Conservation (phyloP, 1,140 invertebrate genomes). For the Drosophila bocqueti region DNA sequence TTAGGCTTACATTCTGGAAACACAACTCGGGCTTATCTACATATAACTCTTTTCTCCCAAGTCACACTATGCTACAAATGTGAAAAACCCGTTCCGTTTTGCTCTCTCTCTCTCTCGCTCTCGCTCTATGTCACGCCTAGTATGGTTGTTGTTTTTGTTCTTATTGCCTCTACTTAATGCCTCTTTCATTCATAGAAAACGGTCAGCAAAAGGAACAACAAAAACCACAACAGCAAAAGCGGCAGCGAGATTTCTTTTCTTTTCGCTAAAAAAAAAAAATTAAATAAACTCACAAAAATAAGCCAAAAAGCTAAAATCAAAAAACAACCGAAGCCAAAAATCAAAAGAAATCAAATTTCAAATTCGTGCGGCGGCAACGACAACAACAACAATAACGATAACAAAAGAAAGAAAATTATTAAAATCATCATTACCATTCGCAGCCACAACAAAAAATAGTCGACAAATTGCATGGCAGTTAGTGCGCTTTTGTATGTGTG, state of each 20-base stretch:
- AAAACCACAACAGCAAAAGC: slow-evolving; percentile 19
- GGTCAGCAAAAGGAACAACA: slow-evolving; percentile 38
- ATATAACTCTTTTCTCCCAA: slow-evolving; percentile 20
- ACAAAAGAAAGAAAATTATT: slow-evolving; percentile 39
- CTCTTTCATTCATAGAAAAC: slow-evolving; percentile 50
- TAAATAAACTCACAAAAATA: background rate
- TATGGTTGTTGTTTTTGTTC: slow-evolving; percentile 20
- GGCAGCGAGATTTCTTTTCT: slow-evolving; percentile 41
- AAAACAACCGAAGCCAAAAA: slow-evolving; percentile 33
- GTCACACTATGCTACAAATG: slow-evolving; percentile 36
- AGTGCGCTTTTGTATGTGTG: slow-evolving; percentile 7
- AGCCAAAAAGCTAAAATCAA: slow-evolving; percentile 19
- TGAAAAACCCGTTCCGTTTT: slow-evolving; percentile 37
- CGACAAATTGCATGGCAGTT: slow-evolving; percentile 33
- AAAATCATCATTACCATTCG: slow-evolving; percentile 32
- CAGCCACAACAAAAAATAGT: slow-evolving; percentile 23
- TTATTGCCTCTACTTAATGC: slow-evolving; percentile 29
- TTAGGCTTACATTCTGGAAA: slow-evolving; percentile 30
- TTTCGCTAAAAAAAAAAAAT: slow-evolving; percentile 38
- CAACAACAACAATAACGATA: slow-evolving; percentile 8
- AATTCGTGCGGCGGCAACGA: slow-evolving; percentile 35
- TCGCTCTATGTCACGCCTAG: slow-evolving; percentile 30
- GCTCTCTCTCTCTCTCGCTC: slow-evolving; percentile 4
- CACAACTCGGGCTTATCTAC: slow-evolving; percentile 21
- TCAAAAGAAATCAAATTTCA: slow-evolving; percentile 49